phyloP scores from a whole-genome alignment of 2,888 invertebrate genomes.

The Torymus aiolomorphi region DNA sequence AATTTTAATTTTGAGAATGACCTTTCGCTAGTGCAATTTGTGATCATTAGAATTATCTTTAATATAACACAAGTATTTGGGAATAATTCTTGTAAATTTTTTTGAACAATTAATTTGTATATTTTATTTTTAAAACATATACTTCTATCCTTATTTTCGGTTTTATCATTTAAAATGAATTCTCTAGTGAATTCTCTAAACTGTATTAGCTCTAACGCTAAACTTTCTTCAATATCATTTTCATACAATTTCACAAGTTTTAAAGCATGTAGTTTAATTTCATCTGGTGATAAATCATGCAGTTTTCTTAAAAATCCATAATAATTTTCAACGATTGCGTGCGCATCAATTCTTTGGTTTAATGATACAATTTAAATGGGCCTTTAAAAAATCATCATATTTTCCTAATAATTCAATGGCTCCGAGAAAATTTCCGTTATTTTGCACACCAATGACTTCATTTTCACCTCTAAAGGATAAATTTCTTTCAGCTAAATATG shows the following conservation, averaged over 20 bases:
- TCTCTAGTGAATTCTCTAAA: background rate
- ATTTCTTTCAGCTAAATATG: constrained; percentile 55
- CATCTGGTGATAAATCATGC: background rate
- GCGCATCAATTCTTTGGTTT: background rate
- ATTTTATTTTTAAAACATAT: background rate
- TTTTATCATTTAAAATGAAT: background rate
- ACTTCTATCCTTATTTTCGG: background rate
- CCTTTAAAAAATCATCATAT: constrained; percentile 47
- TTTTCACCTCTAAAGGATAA: constrained; percentile 57
- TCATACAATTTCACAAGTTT: background rate
- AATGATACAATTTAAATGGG: constrained; percentile 18
- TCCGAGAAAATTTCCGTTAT: constrained; percentile 56
- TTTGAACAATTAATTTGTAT: no score
- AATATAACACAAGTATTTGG: background rate
- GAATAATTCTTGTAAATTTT: background rate
- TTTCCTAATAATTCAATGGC: constrained; percentile 47
- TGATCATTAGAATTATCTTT: background rate
- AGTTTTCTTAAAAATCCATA: background rate
- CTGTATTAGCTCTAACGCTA: background rate
- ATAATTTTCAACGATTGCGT: background rate
- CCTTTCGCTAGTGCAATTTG: no score
- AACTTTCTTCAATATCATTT: background rate
- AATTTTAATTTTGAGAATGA: no score
- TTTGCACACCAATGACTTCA: constrained; percentile 50
- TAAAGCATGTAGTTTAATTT: background rate